Conservation (phyloP, 2,888 invertebrate genomes). For the Synergus umbraculus region DNA sequence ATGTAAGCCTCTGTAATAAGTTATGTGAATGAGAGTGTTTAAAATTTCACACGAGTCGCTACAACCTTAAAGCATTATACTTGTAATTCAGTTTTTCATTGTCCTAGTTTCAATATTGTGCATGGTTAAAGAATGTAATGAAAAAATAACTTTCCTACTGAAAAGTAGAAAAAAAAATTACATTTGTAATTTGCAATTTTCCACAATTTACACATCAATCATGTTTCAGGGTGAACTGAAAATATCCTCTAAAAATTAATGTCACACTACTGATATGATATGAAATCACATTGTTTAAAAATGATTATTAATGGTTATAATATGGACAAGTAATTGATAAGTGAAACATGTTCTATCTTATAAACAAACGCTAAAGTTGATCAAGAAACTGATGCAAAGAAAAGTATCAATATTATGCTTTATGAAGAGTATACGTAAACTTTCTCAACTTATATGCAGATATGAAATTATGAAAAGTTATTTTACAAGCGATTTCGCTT, state of each 20-base stretch:
- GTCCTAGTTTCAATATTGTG: background rate
- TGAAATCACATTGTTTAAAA: too few species aligned
- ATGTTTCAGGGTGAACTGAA: too few species aligned
- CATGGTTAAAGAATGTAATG: background rate
- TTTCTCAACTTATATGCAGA: background rate
- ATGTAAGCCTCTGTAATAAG: background rate
- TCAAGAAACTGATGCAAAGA: background rate
- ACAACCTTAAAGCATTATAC: background rate
- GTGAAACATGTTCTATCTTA: too few species aligned
- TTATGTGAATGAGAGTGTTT: background rate
- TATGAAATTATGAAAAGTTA: background rate
- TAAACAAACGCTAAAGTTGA: too few species aligned
- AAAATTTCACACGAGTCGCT: constrained; percentile 62
- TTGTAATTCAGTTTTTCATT: background rate
- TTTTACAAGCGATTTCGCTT: background rate
- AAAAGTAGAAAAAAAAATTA: too few species aligned
- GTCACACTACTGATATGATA: too few species aligned
- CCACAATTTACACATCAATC: too few species aligned
- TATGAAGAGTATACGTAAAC: background rate
- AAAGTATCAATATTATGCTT: background rate
- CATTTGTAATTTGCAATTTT: too few species aligned
- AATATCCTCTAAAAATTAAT: too few species aligned
- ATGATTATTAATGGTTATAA: too few species aligned
- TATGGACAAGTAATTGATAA: too few species aligned
- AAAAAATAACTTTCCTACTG: too few species aligned